A percentile compares a stretch with the other conserved stretches of the same genome.
Evolutionary conservation across 2,113 vertebrate species (phyloP).

Genomic region (Chinchilla lanigera): DNA sequence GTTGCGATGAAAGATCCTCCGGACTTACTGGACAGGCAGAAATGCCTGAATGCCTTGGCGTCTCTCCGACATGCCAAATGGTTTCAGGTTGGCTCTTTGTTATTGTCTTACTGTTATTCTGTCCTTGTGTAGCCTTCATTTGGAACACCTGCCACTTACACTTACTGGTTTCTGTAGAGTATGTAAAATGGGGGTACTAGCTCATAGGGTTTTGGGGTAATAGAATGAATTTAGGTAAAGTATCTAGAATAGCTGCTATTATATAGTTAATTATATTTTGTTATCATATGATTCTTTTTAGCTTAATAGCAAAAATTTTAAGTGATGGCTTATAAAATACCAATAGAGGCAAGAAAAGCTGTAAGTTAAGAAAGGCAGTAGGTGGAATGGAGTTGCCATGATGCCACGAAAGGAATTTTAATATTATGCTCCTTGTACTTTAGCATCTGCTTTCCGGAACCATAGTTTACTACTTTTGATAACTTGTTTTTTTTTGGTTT

Average conservation of each 20-base stretch:
- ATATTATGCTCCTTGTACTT: conserved; percentile 84
- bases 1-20: conserved; percentile 96
- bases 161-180: conserved; percentile 77
- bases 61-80: conserved; percentile 99
- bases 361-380: conserved; percentile 71
- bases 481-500: conserved; percentile 80
- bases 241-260: conserved; percentile 42
- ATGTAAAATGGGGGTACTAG: neutral
- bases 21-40: conserved; percentile 99
- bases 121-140: conserved; percentile 89
- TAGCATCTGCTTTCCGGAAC: conserved; percentile 77
- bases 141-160: conserved; percentile 79
- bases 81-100: conserved; percentile 99
- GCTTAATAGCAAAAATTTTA: conserved; percentile 72
- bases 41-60: conserved; percentile 99
- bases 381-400: conserved; percentile 84
- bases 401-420: conserved; percentile 92
- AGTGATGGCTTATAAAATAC: conserved; percentile 63
- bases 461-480: conserved; percentile 67
- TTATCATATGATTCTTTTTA: conserved; percentile 77
- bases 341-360: conserved; percentile 44
- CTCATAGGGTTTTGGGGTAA: conserved; percentile 20
- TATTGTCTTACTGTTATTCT: conserved; percentile 93
- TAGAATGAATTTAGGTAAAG: conserved; percentile 51
- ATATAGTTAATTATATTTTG: conserved; percentile 54